Evolutionary conservation across 1,140 invertebrate genomes (phyloP), one percentile per base, ranked within the genome.

Genomic region (Caenorhabditis tropicalis): DNA sequence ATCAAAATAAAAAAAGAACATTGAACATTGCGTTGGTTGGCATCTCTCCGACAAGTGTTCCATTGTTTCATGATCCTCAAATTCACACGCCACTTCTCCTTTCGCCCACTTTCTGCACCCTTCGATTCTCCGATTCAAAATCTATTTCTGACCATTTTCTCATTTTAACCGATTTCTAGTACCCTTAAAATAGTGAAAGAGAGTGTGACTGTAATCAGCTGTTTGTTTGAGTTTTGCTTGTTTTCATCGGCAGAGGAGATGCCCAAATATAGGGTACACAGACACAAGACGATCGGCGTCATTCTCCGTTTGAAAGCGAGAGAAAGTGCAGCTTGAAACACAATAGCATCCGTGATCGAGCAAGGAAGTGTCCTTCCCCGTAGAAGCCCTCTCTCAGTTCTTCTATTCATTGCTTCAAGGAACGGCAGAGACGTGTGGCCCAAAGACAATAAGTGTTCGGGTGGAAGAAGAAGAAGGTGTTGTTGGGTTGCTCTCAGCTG

Each of bases 291-390:
- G 65, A 74, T 74, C 65, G 65, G 65, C 65, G 65, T 74, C 65
- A 74, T 19, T 36, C 36, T 29, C 27, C 15, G 6, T 24, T 74
- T 74, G 36, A 39, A 43, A 19, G 65, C 33, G 10, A 24, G 65
- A 74, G n/a, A 74, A 74, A 74, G 65, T 74, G 65, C 65, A 74
- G 65, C 65, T 74, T 74, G 65, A 74, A 74, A 74, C 65, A 74
- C 65, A 74, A 74, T 74, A 74, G 65, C 65, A 74, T 74, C 65
- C 65, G 65, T 74, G 65, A 74, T 65, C 58, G 58, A 65, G 58
- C 58, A 36, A 74, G 65, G 36, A 74, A 74, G 36, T 43, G 65
- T 74, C 7, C 36, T 36, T 31, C 6, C 51, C 51, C 12, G 5
- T 12, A 16, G 53, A 58, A 9, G 10, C 6, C 24, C n/a, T n/a